These are phyloP conservation scores for Caenorhabditis virilis DNA, from an alignment of 2,888 invertebrate species.

Conservation along the genomic window DNA sequence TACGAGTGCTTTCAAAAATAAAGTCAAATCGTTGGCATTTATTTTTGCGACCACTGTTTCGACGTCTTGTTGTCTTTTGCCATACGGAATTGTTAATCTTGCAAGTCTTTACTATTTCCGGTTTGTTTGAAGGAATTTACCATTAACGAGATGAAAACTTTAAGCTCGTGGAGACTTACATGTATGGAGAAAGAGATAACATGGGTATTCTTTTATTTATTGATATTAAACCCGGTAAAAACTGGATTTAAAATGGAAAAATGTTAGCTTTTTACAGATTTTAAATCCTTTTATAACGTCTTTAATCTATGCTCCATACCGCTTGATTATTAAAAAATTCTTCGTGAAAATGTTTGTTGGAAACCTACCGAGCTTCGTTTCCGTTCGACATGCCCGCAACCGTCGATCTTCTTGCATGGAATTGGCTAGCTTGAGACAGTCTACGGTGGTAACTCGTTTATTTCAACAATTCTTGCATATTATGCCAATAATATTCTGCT, in stretches of 20 bases:
- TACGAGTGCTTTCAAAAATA: slow-evolving; percentile 45
- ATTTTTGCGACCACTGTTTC: slow-evolving; percentile 68
- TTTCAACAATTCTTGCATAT: too few relatives aligned
- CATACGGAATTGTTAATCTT: slow-evolving; percentile 66
- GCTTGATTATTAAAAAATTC: slow-evolving; percentile 64
- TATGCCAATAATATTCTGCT: too few relatives aligned
- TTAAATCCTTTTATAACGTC: slow-evolving; percentile 67
- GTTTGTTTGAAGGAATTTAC: too few relatives aligned
- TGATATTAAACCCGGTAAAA: slow-evolving; percentile 64
- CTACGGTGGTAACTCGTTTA: too few relatives aligned
- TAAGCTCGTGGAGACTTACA: slow-evolving; percentile 33
- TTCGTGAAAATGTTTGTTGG: slow-evolving; percentile 67
- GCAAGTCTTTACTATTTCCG: slow-evolving; percentile 65
- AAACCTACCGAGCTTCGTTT: slow-evolving; percentile 57
- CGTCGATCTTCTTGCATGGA: slow-evolving; percentile 46
- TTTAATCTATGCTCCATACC: too few relatives aligned
- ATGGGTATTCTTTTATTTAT: slow-evolving; percentile 65
- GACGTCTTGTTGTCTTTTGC: slow-evolving; percentile 66
- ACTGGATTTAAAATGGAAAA: not conserved
- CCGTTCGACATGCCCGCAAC: slow-evolving; percentile 44
- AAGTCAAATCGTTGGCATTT: slow-evolving; percentile 66
- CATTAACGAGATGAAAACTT: too few relatives aligned
- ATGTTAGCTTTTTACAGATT: too few relatives aligned
- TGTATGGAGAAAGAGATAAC: slow-evolving; percentile 57
- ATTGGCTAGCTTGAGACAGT: too few relatives aligned